These are phyloP conservation scores for Pyrrhosoma nymphula DNA, from an alignment of 2,888 invertebrate genomes.

Conservation along the genomic window DNA sequence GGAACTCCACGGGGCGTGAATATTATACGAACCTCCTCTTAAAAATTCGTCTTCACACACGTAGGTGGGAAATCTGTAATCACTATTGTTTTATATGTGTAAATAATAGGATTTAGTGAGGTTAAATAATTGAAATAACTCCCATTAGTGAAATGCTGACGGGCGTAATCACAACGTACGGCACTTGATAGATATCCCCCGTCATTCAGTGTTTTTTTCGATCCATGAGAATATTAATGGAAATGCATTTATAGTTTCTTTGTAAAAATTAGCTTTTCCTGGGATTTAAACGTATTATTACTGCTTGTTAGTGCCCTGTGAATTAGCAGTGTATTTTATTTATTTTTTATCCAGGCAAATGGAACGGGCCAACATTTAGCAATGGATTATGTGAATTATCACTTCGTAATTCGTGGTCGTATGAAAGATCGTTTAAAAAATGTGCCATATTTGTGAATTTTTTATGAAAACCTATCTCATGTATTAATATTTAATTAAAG, in stretches of 20 bases:
- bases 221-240: background rate
- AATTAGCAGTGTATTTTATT: too few relatives aligned
- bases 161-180: background rate
- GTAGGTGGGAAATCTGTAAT: background rate
- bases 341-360: too few relatives aligned
- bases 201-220: background rate
- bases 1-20: background rate
- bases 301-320: too few relatives aligned
- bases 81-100: background rate
- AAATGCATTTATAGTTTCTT: background rate
- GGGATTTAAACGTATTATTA: too few relatives aligned
- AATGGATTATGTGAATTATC: too few relatives aligned
- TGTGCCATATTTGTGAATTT: too few relatives aligned
- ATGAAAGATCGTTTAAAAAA: too few relatives aligned
- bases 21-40: background rate
- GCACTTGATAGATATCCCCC: background rate
- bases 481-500: too few relatives aligned
- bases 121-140: background rate
- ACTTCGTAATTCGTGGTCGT: too few relatives aligned
- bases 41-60: background rate
- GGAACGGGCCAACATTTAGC: too few relatives aligned
- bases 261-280: too few relatives aligned
- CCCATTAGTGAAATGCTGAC: background rate
- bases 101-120: background rate
- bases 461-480: too few relatives aligned